Conservation (phyloP, 2,113 vertebrate species). For the Tachycineta bicolor region DNA sequence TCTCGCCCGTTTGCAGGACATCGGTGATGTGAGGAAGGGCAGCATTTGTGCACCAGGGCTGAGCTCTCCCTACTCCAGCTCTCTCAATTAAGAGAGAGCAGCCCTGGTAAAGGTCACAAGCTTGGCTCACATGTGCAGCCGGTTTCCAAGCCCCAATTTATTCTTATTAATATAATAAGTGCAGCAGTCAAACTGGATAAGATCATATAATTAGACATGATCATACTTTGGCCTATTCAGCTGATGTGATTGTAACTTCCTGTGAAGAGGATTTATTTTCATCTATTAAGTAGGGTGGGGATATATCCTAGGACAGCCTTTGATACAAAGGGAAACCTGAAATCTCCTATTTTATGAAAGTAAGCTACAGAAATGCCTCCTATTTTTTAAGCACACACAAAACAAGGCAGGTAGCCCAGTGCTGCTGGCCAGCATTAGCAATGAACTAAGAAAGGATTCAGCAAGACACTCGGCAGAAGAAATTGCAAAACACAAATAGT, state of each 20-base stretch:
- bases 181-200: slow-evolving; percentile 65
- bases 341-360: background rate
- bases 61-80: background rate
- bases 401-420: background rate
- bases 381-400: background rate
- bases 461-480: background rate
- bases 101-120: slow-evolving; percentile 3
- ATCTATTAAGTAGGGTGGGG: background rate
- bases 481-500: background rate
- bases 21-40: background rate
- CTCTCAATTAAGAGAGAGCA: slow-evolving; percentile 2
- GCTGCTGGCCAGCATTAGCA: background rate
- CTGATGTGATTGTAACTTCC: slow-evolving; percentile 48
- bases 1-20: background rate
- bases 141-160: slow-evolving; percentile 58
- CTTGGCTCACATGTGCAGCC: background rate
- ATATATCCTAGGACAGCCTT: background rate
- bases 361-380: background rate
- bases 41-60: background rate
- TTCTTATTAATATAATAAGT: slow-evolving; percentile 78
- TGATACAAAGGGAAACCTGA: background rate
- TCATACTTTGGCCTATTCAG: slow-evolving; percentile 38
- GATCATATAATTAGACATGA: slow-evolving; percentile 56
- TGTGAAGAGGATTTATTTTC: slow-evolving; percentile 42
- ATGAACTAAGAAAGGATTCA: background rate